Evolutionary conservation across 2,888 invertebrate genomes (phyloP), one percentile per base, ranked within the genome.

Genomic region (Eubasilissa splendida): DNA sequence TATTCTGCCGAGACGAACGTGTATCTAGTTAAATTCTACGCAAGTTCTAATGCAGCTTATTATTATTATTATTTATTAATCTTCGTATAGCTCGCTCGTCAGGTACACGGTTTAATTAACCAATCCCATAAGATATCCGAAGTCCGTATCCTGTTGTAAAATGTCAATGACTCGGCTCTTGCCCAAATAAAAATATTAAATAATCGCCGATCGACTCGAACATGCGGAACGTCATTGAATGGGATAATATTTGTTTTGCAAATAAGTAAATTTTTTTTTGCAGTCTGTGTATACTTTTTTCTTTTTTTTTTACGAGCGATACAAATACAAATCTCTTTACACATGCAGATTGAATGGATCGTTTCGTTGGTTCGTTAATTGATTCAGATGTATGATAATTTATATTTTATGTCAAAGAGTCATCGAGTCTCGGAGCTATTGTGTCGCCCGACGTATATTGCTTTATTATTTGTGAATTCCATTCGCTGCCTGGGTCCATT

Each of bases 301-400:
- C 22, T 33, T 63, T 22, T 63, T 63, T 8, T 33, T 63, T 33
- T 68, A 68, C 9, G 2, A 12, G 66, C 66, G 33, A 42, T 42
- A 14, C 12, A 50, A 22, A 42, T 42, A 50, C 52, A 68, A 50
- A 68, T 42, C 58, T 42, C 58, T 58, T 58, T 58, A 68, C 14
- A 14, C n/a, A 68, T 52, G 42, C 14, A 52, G 14, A 58, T 42
- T 68, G 3, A 52, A 52, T 68, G 12, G 11, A 10, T 52, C 14
- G 68, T 68, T 68, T 42, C 52, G 22, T 70, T 70, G 14, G 11
- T 11, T 70, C 53, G 70, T 53, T 54, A 70, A 70, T 70, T 22
- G 31, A 70, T 54, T 54, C 53, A 54, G 54, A 54, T 53, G 31
- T 54, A 70, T 70, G 70, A 12, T 70, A 70, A 70, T 70, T 70